A percentile compares a stretch with the other conserved stretches of the same genome.
Evolutionary conservation across 2,888 invertebrate species (phyloP).

Genomic region (Hypercompe scribonia): DNA sequence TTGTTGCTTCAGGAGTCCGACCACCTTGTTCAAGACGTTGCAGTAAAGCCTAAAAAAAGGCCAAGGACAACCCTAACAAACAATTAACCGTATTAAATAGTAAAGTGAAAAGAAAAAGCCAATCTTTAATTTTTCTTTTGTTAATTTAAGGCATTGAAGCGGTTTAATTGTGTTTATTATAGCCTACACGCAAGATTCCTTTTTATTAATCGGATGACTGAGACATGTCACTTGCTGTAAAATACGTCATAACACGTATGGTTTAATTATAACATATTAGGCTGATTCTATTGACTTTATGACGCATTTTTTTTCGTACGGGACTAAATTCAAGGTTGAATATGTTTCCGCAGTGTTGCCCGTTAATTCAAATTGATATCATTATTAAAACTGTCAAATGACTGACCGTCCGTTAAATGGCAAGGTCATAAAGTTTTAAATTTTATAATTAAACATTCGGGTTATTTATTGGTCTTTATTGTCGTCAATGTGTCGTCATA

Average conservation of each 20-base stretch:
- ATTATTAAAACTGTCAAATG: not conserved
- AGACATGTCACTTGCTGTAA: not conserved
- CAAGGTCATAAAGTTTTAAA: not conserved
- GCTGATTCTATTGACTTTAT: not conserved
- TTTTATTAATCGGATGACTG: not conserved
- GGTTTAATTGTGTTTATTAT: not conserved
- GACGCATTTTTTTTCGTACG: not conserved
- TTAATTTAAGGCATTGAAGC: not conserved
- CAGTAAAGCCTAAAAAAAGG: too few relatives aligned
- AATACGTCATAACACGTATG: not conserved
- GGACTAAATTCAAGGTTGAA: not conserved
- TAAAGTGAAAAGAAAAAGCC: not conserved
- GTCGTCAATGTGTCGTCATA: not conserved
- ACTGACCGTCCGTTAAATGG: not conserved
- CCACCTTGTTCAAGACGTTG: not conserved
- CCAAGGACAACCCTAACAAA: not conserved
- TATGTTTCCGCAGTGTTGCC: not conserved
- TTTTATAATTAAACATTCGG: not conserved
- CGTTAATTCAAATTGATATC: not conserved
- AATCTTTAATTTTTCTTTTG: not conserved
- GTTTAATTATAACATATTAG: not conserved
- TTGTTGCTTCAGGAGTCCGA: too few relatives aligned
- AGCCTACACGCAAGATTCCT: not conserved
- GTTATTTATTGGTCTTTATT: not conserved
- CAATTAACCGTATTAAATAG: not conserved